Conservation (phyloP, 2,797 vertebrate species). For the Rhynchotus rufescens region DNA sequence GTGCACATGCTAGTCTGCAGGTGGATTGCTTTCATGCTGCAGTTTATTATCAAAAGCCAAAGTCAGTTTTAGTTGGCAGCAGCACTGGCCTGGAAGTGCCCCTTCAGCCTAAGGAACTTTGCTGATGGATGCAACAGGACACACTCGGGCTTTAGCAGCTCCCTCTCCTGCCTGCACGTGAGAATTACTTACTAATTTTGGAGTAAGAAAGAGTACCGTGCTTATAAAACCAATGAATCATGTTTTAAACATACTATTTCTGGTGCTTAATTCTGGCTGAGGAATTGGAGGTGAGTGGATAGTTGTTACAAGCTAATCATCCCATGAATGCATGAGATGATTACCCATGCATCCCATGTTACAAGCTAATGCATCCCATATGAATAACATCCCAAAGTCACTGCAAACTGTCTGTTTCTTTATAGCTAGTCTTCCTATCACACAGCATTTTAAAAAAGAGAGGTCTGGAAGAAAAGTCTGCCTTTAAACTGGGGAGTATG, state of each 20-base stretch:
- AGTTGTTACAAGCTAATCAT: neutral
- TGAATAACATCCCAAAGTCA: neutral
- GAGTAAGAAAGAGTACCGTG: neutral
- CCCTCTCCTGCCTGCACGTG: constrained; percentile 60
- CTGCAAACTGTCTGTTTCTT: neutral
- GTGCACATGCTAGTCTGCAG: neutral
- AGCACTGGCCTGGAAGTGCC: neutral
- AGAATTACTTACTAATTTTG: neutral
- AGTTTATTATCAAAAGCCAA: neutral
- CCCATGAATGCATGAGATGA: too few relatives aligned
- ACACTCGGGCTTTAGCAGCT: constrained; percentile 16
- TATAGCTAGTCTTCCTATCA: neutral
- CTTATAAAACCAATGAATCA: neutral
- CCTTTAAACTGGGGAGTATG: neutral
- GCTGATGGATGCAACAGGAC: neutral
- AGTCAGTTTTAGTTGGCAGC: neutral
- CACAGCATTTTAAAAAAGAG: neutral
- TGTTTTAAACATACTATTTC: neutral
- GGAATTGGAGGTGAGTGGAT: neutral
- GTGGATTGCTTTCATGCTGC: neutral
- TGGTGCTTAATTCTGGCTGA: neutral
- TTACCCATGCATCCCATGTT: too few relatives aligned
- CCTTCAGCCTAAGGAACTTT: neutral
- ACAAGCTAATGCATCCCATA: neutral
- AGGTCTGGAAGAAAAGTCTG: neutral